A percentile compares a stretch with the other conserved stretches of the same genome.
Evolutionary conservation across 1,140 invertebrate genomes (phyloP).

Genomic region (Diabrotica virgifera): DNA sequence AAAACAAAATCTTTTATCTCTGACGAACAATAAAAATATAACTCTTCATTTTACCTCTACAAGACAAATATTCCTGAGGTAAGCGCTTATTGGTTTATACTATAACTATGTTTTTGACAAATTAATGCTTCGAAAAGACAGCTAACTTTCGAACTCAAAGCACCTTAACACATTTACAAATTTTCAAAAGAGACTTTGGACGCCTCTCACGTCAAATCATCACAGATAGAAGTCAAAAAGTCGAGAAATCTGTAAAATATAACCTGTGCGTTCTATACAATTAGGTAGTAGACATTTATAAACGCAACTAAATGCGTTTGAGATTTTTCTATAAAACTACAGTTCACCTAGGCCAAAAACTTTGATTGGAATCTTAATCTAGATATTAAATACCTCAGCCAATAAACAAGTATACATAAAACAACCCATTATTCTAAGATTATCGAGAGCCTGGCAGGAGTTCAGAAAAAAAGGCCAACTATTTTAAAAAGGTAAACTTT

Average conservation of each 20-base stretch:
- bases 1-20: no score
- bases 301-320: slow-evolving; percentile 31
- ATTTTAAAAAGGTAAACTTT: no score
- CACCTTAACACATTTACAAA: background rate
- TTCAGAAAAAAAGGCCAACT: no score
- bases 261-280: slow-evolving; percentile 32
- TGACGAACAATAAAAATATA: no score
- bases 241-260: slow-evolving; percentile 30
- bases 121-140: no score
- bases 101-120: no score
- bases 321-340: slow-evolving; percentile 5
- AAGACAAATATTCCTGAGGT: no score
- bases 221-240: slow-evolving; percentile 39
- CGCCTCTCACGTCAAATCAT: slow-evolving; percentile 33
- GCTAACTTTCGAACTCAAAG: no score
- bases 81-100: no score
- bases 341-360: slow-evolving; percentile 35
- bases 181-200: slow-evolving; percentile 23
- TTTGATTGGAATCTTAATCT: slow-evolving; percentile 31
- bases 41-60: no score
- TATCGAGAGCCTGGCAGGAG: no score
- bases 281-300: slow-evolving; percentile 17
- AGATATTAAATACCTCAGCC: slow-evolving; percentile 36
- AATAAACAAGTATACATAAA: slow-evolving; percentile 15
- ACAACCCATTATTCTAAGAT: slow-evolving; percentile 10